Evolutionary conservation across 2,797 vertebrate species (phyloP).

Genomic region (Fistularia tabacaria): DNA sequence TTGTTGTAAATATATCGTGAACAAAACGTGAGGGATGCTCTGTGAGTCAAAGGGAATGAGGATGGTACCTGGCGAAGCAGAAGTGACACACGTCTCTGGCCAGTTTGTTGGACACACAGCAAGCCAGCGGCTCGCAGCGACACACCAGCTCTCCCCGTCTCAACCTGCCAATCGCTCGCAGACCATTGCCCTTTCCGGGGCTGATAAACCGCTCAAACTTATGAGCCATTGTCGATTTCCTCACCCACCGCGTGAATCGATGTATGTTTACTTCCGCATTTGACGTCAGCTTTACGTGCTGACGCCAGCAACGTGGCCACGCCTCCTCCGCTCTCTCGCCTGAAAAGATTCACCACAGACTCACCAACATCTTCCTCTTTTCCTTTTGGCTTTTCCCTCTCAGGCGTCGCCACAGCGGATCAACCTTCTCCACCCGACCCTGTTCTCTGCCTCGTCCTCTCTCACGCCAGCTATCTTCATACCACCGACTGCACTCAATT

Average conservation of each 20-base stretch:
- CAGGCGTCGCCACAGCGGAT: no score
- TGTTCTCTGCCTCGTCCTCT: no score
- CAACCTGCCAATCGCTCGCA: conserved; percentile 66
- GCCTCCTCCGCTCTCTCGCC: no score
- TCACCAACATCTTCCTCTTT: no score
- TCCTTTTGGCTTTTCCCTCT: no score
- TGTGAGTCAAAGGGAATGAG: background rate
- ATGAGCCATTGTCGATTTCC: conserved; percentile 56
- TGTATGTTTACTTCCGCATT: conserved; percentile 55
- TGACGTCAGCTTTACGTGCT: conserved; percentile 31
- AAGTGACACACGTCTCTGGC: conserved; percentile 76
- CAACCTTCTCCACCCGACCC: no score
- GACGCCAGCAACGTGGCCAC: conserved; percentile 28
- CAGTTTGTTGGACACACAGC: conserved; percentile 70
- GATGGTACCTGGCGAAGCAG: conserved; percentile 83
- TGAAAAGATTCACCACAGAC: no score
- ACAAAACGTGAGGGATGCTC: background rate
- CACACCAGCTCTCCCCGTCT: conserved; percentile 75
- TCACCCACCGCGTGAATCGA: conserved; percentile 25
- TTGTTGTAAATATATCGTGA: background rate
- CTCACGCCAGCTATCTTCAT: no score
- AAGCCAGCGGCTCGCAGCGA: conserved; percentile 76
- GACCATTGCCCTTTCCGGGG: conserved; percentile 78
- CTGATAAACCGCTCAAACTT: conserved; percentile 79
- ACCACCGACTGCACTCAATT: no score